A percentile compares a stretch with the other conserved stretches of the same genome.
Conservation (phyloP, 2,797 vertebrate species). For the Taeniopygia guttata region DNA sequence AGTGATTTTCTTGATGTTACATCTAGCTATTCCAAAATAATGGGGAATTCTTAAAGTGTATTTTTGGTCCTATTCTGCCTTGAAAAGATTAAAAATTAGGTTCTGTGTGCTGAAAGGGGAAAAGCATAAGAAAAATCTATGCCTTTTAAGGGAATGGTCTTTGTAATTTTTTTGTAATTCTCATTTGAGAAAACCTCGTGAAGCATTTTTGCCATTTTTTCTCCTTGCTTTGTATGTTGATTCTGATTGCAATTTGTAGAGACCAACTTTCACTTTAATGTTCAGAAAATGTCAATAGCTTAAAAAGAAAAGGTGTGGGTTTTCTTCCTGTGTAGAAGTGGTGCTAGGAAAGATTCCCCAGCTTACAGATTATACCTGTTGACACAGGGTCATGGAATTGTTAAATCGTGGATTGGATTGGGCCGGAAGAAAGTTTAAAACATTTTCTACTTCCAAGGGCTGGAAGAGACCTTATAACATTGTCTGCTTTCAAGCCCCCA, state of each 20-base stretch:
- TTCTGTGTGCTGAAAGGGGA: neutral
- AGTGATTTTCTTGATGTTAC: neutral
- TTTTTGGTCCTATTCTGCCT: neutral
- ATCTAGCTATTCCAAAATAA: neutral
- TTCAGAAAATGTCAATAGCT: neutral
- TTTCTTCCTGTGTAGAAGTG: neutral
- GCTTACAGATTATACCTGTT: neutral
- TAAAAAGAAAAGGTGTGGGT: neutral
- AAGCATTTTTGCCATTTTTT: neutral
- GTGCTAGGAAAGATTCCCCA: neutral
- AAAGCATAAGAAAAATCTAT: neutral
- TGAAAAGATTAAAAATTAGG: neutral
- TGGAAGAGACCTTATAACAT: neutral
- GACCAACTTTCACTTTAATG: neutral
- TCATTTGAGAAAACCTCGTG: neutral
- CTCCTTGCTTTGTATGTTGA: neutral
- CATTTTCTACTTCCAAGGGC: neutral
- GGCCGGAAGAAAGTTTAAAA: neutral
- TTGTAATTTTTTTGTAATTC: neutral
- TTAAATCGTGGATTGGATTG: neutral
- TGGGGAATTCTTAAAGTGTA: neutral
- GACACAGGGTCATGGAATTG: neutral
- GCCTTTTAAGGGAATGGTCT: neutral
- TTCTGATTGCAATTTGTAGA: neutral
- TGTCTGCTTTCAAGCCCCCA: neutral